A percentile compares a stretch with the other conserved stretches of the same genome.
Conservation (phyloP, 1,140 invertebrate genomes). For the Neodiprion fabricii region DNA sequence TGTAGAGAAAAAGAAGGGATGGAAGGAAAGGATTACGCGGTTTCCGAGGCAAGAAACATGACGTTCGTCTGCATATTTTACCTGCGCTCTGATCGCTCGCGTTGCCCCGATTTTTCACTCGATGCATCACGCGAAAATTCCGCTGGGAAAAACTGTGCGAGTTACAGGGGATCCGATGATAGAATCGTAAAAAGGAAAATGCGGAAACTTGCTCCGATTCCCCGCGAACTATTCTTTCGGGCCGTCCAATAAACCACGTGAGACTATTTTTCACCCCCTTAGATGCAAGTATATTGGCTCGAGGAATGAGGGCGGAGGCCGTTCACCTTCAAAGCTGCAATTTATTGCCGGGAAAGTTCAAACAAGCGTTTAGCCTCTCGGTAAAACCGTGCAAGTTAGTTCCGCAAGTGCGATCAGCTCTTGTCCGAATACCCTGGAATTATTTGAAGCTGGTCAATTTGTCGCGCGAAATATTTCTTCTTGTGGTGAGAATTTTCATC, state of each 20-base stretch:
- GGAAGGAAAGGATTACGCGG: not conserved
- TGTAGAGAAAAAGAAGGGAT: not conserved
- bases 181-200: too few relatives aligned
- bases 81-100: too few relatives aligned
- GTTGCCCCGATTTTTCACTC: too few relatives aligned
- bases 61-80: too few relatives aligned
- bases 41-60: too few relatives aligned
- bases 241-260: conserved; percentile 17
- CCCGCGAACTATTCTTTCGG: conserved; percentile 10
- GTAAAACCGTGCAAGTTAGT: not conserved
- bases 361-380: conserved; percentile 1
- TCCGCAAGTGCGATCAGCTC: too few relatives aligned
- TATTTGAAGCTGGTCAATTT: not conserved
- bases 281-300: not conserved
- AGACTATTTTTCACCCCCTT: conserved; percentile 21
- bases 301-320: not conserved
- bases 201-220: not conserved
- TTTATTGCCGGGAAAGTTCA: not conserved
- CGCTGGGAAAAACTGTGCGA: too few relatives aligned
- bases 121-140: too few relatives aligned
- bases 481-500: too few relatives aligned
- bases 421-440: not conserved
- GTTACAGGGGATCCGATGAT: too few relatives aligned
- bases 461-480: too few relatives aligned
- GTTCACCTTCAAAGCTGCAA: conserved; percentile 7